Base-by-base conservation (phyloP, 2,888 invertebrate genomes). In the Zygaena filipendulae region DNA sequence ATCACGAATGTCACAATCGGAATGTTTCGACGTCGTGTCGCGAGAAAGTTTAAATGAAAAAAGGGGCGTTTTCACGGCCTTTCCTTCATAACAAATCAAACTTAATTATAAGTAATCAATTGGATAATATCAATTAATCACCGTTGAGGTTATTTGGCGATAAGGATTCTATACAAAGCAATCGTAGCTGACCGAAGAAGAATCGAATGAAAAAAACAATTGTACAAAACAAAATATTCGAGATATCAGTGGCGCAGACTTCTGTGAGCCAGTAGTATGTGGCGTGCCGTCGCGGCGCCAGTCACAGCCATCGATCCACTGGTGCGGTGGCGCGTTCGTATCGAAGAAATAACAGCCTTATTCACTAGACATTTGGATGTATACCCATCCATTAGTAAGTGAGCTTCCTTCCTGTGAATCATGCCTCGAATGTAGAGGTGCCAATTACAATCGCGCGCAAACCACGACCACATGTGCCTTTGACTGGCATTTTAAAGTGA, bases 351-450 rank as follows among this genome's bases (percentile, higher is more conserved):
- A 52, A 58, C 54, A 56, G 46, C 47, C 54, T 47, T 43, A 57
- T 57, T 64, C 53, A 44, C 41, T 40, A 44, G 53, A 41, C 54
- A 55, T 60, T 60, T 53, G 59, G 54, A 68, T 60, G 64, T 72
- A 62, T 55, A 59, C 74, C 72, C 67, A 70, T 74, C 62, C 43
- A n/a, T n/a, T n/a, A n/a, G 54, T 61, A 48, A 54, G 57, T 60
- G 58, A 42, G 52, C 45, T 53, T 59, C 58, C 68, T 63, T 68
- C 68, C 72, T 69, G 69, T 74, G 74, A 77, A 62, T 75, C 74
- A 75, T 59, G 52, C 49, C 47, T 50, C 49, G 54, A 56, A 52
- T 49, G 56, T 45, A 43, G 47, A 50, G 50, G 45, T 45, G 49
- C 53, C 57, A 52, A 54, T 61, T 61, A 56, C 67, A 67, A 63